Base-by-base conservation (phyloP, 53 echinoderm and acorn worm genomes). In the Zoroaster sp. region DNA sequence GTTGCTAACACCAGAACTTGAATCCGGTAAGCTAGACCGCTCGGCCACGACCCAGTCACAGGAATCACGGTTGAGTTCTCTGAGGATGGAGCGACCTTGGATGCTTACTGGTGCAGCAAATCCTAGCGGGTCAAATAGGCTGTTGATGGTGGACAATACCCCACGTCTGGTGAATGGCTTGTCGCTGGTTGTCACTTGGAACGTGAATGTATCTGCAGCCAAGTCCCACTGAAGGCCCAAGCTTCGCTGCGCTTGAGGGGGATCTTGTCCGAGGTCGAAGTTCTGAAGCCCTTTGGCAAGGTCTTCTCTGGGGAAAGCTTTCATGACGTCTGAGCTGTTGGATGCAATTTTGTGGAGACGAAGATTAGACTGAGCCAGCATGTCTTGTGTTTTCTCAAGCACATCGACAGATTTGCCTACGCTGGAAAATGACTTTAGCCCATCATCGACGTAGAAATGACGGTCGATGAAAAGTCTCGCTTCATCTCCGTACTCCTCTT, bases 361-460 rank as follows among this genome's bases (percentile, higher is more conserved):
- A 20, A 94, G 55, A 66, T 87, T 87, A 8, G 87, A 87, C 72
- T 90, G 86, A 1, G 49, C 69, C 28, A 87, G 66, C 11, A 81
- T 51, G 4, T 80, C 54, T 39, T 51, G 74, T 21, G 92, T 49
- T 87, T 39, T 66, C 25, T 77, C 35, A 15, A 77, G 14, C 45
- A 88, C 38, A 1, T 43, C 31, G 5, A 88, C 31, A 23, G 88
- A 65, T 25, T 53, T 6, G 23, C 38, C 40, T 0, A 35, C 88
- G 53, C 51, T 52, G 20, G 86, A 25, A 8, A 44, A 17, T 38
- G 86, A 85, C 31, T 44, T 18, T 6, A 77, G 65, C 15, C 93
- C 88, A 42, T 95, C 95, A 46, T 90, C 92, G 67, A 95, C 91
- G 17, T 95, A 93, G 87, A 95, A 93, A 68, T 89, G 91, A 49